Percentiles rank a stretch among this genome's conserved stretches.
Conservation (phyloP, 2,888 invertebrate species). For the Noctuana brunneofusca region DNA sequence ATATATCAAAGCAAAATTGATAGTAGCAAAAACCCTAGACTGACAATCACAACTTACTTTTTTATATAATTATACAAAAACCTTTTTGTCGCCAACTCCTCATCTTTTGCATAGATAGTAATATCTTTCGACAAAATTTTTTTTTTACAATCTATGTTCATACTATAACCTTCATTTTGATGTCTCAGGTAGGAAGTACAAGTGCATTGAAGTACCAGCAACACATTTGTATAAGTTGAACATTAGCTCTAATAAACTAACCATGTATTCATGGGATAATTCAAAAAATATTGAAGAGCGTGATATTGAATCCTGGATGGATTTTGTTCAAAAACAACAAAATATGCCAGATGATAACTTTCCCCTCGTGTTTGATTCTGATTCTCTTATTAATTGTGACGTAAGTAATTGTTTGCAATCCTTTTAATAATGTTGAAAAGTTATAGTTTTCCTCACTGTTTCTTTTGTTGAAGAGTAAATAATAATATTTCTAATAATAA, state of each 20-base stretch:
- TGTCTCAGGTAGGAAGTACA: conserved; percentile 62
- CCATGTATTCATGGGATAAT: conserved; percentile 58
- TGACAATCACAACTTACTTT: no score
- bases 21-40: no score
- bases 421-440: background rate
- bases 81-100: no score
- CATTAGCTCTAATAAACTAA: conserved; percentile 57
- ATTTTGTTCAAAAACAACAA: conserved; percentile 57
- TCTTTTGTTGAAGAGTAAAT: no score
- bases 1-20: no score
- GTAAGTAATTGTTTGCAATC: conserved; percentile 43
- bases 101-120: no score
- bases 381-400: conserved; percentile 46
- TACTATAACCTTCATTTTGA: background rate
- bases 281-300: conserved; percentile 48
- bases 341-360: conserved; percentile 65
- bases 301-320: conserved; percentile 55
- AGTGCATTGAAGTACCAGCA: conserved; percentile 85
- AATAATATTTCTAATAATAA: no score
- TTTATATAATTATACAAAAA: no score
- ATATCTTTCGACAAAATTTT: background rate
- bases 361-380: conserved; percentile 46
- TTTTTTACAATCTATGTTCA: background rate
- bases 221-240: conserved; percentile 82
- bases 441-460: no score